These are phyloP conservation scores for Cheilosia soror DNA, from an alignment of 2,888 invertebrate genomes.

Conservation along the genomic window DNA sequence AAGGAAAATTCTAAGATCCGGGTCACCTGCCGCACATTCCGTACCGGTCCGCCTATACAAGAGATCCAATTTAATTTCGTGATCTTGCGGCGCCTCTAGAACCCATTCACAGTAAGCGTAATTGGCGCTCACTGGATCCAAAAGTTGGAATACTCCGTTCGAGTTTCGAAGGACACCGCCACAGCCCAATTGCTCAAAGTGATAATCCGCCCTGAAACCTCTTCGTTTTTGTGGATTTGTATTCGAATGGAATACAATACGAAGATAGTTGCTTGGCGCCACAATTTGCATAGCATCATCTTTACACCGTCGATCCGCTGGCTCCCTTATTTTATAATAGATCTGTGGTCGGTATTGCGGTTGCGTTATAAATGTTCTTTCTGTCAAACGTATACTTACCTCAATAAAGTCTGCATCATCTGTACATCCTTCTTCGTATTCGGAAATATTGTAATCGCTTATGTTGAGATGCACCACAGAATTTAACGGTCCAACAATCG, in stretches of 20 bases:
- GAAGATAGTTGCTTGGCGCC: constrained; percentile 90
- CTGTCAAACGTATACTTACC: constrained; percentile 76
- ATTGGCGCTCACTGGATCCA: background rate
- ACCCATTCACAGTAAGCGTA: constrained; percentile 87
- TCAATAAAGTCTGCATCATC: constrained; percentile 84
- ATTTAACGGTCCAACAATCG: constrained; percentile 87
- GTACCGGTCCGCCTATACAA: constrained; percentile 46
- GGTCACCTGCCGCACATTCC: constrained; percentile 52
- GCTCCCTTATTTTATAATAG: constrained; percentile 2
- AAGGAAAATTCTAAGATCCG: constrained; percentile 70
- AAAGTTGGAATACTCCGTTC: constrained; percentile 68
- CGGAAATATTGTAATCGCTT: constrained; percentile 85
- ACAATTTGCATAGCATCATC: constrained; percentile 85
- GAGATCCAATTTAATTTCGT: constrained; percentile 84
- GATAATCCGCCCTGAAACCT: constrained; percentile 91
- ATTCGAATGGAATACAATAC: constrained; percentile 87
- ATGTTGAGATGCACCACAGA: constrained; percentile 88
- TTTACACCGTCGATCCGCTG: constrained; percentile 77
- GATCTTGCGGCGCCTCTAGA: constrained; percentile 87
- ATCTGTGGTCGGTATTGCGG: constrained; percentile 8
- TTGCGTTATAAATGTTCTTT: background rate
- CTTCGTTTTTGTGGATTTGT: constrained; percentile 84
- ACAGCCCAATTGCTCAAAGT: constrained; percentile 87
- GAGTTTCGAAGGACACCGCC: constrained; percentile 88
- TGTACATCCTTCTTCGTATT: constrained; percentile 83